Evolutionary conservation across 2,797 vertebrate genomes (phyloP).

Genomic region (Falco naumanni): DNA sequence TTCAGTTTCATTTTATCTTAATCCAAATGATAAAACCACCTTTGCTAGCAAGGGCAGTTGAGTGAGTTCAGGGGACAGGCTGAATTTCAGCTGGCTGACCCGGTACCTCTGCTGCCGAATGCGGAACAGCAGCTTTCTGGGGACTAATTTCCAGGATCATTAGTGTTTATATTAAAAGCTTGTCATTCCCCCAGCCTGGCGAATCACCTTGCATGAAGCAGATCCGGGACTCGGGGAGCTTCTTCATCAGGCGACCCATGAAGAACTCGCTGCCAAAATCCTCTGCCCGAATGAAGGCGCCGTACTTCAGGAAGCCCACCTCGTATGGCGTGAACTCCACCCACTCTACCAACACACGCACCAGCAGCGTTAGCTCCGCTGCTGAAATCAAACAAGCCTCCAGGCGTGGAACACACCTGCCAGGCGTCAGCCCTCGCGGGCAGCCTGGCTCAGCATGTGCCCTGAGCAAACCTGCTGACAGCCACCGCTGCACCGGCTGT

Average conservation of each 20-base stretch:
- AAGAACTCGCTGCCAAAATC: conserved; percentile 83
- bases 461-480: background rate
- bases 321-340: conserved; percentile 82
- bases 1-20: background rate
- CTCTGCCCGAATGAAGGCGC: conserved; percentile 76
- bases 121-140: background rate
- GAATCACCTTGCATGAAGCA: conserved; percentile 82
- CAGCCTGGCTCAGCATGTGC: accelerated
- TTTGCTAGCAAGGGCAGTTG: background rate
- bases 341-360: conserved; percentile 75
- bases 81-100: background rate
- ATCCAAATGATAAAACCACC: background rate
- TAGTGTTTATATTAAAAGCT: background rate
- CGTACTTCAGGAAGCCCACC: conserved; percentile 81
- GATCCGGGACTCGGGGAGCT: conserved; percentile 79
- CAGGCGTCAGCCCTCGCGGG: accelerated
- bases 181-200: background rate
- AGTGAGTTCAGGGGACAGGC: background rate
- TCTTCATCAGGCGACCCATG: conserved; percentile 83
- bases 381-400: accelerated
- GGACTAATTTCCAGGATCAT: background rate
- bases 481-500: background rate
- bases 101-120: background rate
- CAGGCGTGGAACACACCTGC: background rate
- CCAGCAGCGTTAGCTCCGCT: background rate